A percentile compares a stretch with the other conserved stretches of the same genome.
Evolutionary conservation across 2,797 vertebrate species (phyloP).

Genomic region (Rhyacichthys aspro): DNA sequence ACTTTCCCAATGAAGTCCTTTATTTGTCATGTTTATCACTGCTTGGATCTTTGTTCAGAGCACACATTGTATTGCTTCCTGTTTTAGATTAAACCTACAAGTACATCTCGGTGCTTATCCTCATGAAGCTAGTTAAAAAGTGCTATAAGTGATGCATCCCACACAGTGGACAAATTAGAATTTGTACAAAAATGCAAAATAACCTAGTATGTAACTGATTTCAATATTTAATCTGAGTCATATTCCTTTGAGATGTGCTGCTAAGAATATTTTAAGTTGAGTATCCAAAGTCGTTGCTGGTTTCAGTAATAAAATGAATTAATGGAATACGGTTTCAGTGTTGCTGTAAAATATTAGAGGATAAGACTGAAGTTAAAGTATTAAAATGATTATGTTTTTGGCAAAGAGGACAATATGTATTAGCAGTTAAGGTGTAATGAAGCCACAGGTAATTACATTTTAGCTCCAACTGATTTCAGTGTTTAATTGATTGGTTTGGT

Average conservation of each 20-base stretch:
- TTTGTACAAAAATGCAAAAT: neutral
- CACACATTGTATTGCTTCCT: slow-evolving; percentile 57
- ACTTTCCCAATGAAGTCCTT: slow-evolving; percentile 19
- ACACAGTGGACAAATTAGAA: neutral
- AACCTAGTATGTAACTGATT: neutral
- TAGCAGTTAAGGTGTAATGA: slow-evolving; percentile 1
- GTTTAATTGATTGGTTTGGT: slow-evolving; percentile 2
- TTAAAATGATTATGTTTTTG: neutral
- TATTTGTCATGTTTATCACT: slow-evolving; percentile 2
- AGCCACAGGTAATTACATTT: slow-evolving; percentile 1
- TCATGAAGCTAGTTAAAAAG: slow-evolving; percentile 3
- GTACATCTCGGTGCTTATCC: neutral
- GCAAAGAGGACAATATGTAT: neutral
- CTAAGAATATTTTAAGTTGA: neutral
- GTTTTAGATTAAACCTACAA: slow-evolving; percentile 26
- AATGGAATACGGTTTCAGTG: neutral
- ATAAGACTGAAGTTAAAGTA: no score
- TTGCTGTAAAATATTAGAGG: neutral
- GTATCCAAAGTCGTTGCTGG: slow-evolving; percentile 5
- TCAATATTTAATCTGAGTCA: neutral
- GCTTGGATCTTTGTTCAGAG: slow-evolving; percentile 25
- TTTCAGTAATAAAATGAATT: neutral
- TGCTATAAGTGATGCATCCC: slow-evolving; percentile 7
- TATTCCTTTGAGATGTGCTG: neutral
- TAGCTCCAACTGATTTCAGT: neutral